Conservation (phyloP, 2,888 invertebrate species). For the Agriopis marginaria region DNA sequence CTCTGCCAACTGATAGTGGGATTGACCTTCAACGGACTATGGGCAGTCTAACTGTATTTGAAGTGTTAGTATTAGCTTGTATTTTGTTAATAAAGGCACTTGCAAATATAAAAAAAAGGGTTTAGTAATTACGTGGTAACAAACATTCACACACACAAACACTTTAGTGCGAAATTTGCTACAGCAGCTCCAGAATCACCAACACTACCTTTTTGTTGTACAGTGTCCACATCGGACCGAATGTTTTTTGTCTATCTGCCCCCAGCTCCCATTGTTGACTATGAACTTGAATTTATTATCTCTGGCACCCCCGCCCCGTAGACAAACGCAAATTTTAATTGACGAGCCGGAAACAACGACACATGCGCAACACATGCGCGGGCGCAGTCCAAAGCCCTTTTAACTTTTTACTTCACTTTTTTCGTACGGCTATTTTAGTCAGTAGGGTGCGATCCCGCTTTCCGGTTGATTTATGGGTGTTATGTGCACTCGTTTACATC, state of each 20-base stretch:
- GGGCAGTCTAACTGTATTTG: too few species aligned
- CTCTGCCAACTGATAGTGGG: too few species aligned
- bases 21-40: too few species aligned
- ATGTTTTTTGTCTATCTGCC: constrained; percentile 33
- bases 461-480: constrained; percentile 71
- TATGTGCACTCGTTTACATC: constrained; percentile 49
- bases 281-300: constrained; percentile 61
- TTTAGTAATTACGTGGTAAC: too few species aligned
- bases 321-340: constrained; percentile 72
- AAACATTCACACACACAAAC: too few species aligned
- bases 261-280: constrained; percentile 48
- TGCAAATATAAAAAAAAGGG: too few species aligned
- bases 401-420: constrained; percentile 63
- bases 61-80: too few species aligned
- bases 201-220: constrained; percentile 1
- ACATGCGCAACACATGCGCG: constrained; percentile 81
- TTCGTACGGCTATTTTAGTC: constrained; percentile 70
- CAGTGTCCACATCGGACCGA: constrained; percentile 17
- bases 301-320: constrained; percentile 55
- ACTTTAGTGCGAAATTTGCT: neutral
- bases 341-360: constrained; percentile 78
- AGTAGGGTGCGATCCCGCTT: constrained; percentile 58
- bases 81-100: too few species aligned
- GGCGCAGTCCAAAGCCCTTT: constrained; percentile 73
- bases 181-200: neutral